A percentile compares a stretch with the other conserved stretches of the same genome.
phyloP scores from a whole-genome alignment of 1,140 invertebrate genomes.

The Anthonomus grandis region DNA sequence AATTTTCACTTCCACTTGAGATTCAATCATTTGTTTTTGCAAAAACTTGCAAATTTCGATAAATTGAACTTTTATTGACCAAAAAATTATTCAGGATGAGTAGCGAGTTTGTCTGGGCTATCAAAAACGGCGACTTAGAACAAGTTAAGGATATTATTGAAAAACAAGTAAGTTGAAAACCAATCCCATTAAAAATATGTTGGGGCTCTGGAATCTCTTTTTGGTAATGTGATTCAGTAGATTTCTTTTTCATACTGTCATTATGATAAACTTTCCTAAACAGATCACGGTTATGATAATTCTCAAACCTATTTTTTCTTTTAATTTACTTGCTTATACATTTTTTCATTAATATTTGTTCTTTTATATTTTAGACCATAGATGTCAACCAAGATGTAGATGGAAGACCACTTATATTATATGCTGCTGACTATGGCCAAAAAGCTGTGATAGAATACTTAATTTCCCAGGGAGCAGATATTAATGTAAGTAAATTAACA shows the following conservation, averaged over 20 bases:
- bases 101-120: slow-evolving; percentile 82
- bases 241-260: no score
- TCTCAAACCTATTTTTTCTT: not conserved
- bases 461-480: slow-evolving; percentile 82
- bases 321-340: slow-evolving; percentile 1
- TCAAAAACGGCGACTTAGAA: slow-evolving; percentile 92
- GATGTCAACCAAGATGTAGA: slow-evolving; percentile 84
- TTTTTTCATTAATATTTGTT: slow-evolving; percentile 27
- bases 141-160: slow-evolving; percentile 85
- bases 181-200: not conserved
- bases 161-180: slow-evolving; percentile 64
- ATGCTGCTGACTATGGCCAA: slow-evolving; percentile 95
- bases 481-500: slow-evolving; percentile 72
- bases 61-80: no score
- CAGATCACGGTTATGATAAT: not conserved
- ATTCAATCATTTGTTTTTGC: no score
- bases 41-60: no score
- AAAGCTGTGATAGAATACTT: slow-evolving; percentile 85
- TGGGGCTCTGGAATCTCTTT: slow-evolving; percentile 1
- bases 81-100: slow-evolving; percentile 38
- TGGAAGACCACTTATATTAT: slow-evolving; percentile 80
- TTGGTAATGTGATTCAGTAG: not conserved
- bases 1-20: no score
- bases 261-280: not conserved
- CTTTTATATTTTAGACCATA: slow-evolving; percentile 67